Conservation (phyloP, 2,888 invertebrate species). For the Hyalella azteca region DNA sequence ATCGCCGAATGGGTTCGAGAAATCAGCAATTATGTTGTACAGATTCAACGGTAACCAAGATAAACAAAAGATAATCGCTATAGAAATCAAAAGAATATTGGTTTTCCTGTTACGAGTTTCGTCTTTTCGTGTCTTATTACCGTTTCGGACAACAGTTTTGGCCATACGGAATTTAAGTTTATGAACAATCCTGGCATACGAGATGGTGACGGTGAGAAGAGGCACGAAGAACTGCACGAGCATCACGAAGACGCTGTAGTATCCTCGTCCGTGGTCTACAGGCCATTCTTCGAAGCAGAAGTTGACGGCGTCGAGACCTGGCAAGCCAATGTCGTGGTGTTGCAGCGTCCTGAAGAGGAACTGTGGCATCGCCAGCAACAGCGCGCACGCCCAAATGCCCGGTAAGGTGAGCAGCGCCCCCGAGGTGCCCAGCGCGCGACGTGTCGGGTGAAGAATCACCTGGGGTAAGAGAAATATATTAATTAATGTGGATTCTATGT, state of each 20-base stretch:
- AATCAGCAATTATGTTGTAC: slow-evolving; percentile 80
- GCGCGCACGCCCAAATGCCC: slow-evolving; percentile 64
- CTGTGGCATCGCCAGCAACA: slow-evolving; percentile 79
- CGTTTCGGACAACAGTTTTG: background rate
- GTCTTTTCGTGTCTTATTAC: slow-evolving; percentile 8
- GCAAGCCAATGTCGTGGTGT: slow-evolving; percentile 67
- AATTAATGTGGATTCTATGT: background rate
- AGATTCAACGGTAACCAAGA: slow-evolving; percentile 92
- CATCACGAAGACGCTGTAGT: slow-evolving; percentile 83
- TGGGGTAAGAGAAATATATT: background rate
- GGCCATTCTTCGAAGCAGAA: slow-evolving; percentile 87
- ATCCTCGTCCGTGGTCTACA: slow-evolving; percentile 69
- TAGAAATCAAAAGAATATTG: slow-evolving; percentile 83
- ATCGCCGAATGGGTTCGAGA: slow-evolving; percentile 64
- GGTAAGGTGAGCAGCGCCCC: slow-evolving; percentile 76
- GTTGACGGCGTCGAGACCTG: slow-evolving; percentile 67
- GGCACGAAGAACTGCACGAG: slow-evolving; percentile 85
- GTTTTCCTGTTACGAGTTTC: slow-evolving; percentile 65
- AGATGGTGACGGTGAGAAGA: slow-evolving; percentile 80
- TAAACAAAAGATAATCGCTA: slow-evolving; percentile 84
- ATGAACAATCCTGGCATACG: slow-evolving; percentile 75
- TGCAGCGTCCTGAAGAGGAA: slow-evolving; percentile 68
- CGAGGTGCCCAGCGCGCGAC: slow-evolving; percentile 64
- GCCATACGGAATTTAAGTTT: slow-evolving; percentile 33
- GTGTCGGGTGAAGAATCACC: slow-evolving; percentile 41